phyloP scores from a whole-genome alignment of 2,797 vertebrate species.

The Clamator glandarius region DNA sequence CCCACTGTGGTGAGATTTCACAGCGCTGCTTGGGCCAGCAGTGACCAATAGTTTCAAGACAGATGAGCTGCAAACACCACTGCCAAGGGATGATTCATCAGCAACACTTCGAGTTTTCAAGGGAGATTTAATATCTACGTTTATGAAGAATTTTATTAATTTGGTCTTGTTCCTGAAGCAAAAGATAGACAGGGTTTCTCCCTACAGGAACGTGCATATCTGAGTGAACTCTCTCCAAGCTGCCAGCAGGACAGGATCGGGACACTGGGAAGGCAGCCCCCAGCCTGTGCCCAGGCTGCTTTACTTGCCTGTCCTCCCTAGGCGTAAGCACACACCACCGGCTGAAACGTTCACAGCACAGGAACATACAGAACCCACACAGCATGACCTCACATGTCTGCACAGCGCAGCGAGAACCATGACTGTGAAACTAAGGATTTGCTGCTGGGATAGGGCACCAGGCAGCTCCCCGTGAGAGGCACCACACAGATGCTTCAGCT shows the following conservation, averaged over 20 bases:
- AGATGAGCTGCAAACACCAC: not conserved
- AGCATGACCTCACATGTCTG: not conserved
- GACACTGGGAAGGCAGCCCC: not conserved
- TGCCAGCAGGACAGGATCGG: rapidly evolving
- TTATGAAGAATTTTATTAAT: not conserved
- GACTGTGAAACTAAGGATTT: not conserved
- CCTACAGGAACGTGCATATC: rapidly evolving
- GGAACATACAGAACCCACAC: not conserved
- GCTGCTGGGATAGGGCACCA: not conserved
- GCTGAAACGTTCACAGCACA: not conserved
- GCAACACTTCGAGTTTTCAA: rapidly evolving
- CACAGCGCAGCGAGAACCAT: not conserved
- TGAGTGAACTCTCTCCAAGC: not conserved
- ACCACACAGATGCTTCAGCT: not conserved
- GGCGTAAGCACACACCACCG: not conserved
- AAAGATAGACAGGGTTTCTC: not conserved
- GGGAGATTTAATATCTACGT: not conserved
- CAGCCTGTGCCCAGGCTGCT: not conserved
- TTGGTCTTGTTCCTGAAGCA: not conserved
- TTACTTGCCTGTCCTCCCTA: not conserved
- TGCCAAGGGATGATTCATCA: not conserved
- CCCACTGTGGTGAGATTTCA: not conserved
- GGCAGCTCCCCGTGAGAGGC: not conserved
- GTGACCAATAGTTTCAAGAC: not conserved
- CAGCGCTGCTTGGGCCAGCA: not conserved